These are phyloP conservation scores for Neocloeon triangulifer DNA, from an alignment of 1,140 invertebrate species.

Conservation along the genomic window DNA sequence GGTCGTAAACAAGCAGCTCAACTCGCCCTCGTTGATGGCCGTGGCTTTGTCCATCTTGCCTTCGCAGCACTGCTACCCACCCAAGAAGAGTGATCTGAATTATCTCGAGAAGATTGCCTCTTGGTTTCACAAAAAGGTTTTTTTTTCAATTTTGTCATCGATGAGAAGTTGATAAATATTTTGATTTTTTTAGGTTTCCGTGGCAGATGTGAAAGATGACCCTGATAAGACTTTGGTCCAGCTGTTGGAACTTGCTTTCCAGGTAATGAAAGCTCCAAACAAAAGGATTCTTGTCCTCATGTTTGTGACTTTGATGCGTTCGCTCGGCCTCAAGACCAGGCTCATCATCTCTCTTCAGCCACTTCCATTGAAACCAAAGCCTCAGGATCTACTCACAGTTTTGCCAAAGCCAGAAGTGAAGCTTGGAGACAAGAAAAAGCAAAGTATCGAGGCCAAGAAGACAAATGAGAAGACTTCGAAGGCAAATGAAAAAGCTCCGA, in stretches of 20 bases:
- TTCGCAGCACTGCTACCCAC: conserved; percentile 41
- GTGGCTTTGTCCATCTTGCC: conserved; percentile 50
- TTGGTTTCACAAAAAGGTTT: conserved; percentile 52
- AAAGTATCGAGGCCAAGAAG: too few species aligned
- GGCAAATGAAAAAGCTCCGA: too few species aligned
- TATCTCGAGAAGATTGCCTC: conserved; percentile 51
- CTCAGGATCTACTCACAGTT: conserved; percentile 29
- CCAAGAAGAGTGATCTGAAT: conserved; percentile 36
- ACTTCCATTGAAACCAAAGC: conserved; percentile 32
- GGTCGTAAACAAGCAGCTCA: conserved; percentile 58
- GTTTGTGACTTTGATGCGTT: conserved; percentile 48
- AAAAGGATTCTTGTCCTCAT: conserved; percentile 42
- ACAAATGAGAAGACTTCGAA: too few species aligned
- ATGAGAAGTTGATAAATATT: too few species aligned
- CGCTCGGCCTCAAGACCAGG: conserved; percentile 55
- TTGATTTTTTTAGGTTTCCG: too few species aligned
- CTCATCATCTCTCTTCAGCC: conserved; percentile 42
- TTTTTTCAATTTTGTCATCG: too few species aligned
- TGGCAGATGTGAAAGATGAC: conserved; percentile 1
- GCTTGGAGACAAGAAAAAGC: too few species aligned
- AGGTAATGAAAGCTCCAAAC: conserved; percentile 27
- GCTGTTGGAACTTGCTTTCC: conserved; percentile 30
- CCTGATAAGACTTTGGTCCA: conserved; percentile 4
- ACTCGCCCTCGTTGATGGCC: conserved; percentile 37
- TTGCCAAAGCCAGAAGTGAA: too few species aligned